Evolutionary conservation across 1,140 invertebrate genomes (phyloP), one percentile per base, ranked within the genome.

Genomic region (Cydia amplana): DNA sequence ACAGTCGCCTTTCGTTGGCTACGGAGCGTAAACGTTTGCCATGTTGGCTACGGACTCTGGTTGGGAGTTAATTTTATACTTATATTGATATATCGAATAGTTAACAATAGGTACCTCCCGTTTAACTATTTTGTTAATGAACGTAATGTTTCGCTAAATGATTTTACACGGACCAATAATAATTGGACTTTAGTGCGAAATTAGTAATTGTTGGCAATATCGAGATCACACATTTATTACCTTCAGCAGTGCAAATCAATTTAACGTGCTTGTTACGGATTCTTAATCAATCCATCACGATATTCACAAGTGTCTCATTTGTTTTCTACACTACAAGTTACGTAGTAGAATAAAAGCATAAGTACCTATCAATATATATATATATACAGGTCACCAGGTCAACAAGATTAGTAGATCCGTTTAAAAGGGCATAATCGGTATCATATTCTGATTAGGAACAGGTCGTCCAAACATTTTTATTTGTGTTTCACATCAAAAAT

Each of bases 261-360:
- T 83, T 80, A 81, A 64, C 75, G 55, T 40, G 28, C 25, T 36
- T 55, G 74, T 73, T 40, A 79, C 78, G 43, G 77, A 80, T 77
- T 65, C 25, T 60, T 78, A 75, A 83, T 85, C 72, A 79, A 79
- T 77, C 72, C 80, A 79, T 83, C 82, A 82, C 83, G 82, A 78
- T 63, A 64, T 60, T 60, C 18, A 60, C 18, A 23, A 23, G 6
- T 9, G 20, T 20, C 55, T 60, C 20, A 9, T 23, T 60, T 60
- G 20, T 23, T 60, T 60, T 9, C 18, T 55, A 55, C 5, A 49
- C 46, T 49, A 7, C 4, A 18, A 55, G 16, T 18, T 55, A 5
- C n/a, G 32, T 6, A 32, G 32, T 32, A 0, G 18, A 55, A 55
- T 55, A 9, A 46, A 46, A 46, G 12, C 43, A 55, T 14, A 18